Percentiles rank a stretch among this genome's conserved stretches.
Evolutionary conservation across 2,797 vertebrate genomes (phyloP).

Genomic region (Alca torda): DNA sequence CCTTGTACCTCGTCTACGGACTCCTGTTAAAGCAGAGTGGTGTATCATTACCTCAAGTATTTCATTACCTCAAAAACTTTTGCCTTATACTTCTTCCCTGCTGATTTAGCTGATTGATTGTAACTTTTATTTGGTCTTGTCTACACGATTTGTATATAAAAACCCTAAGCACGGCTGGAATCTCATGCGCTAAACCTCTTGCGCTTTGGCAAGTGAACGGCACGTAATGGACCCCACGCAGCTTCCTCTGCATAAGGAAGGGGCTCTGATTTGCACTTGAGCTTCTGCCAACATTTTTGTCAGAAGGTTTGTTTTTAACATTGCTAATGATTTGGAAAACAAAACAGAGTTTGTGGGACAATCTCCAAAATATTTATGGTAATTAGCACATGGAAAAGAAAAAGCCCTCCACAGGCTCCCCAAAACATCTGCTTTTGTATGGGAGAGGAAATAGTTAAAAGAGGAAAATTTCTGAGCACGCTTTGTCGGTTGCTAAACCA

Average conservation of each 20-base stretch:
- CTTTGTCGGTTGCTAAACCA: slow-evolving; percentile 5
- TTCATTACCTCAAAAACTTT: background rate
- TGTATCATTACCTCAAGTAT: background rate
- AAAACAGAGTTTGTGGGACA: background rate
- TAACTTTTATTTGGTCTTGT: background rate
- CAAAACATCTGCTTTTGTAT: background rate
- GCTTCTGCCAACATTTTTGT: slow-evolving; percentile 34
- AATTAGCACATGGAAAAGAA: background rate
- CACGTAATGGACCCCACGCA: background rate
- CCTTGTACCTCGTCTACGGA: background rate
- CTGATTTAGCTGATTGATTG: background rate
- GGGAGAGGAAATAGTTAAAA: slow-evolving; percentile 21
- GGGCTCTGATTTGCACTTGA: slow-evolving; percentile 8
- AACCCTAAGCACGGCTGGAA: background rate
- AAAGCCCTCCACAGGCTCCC: background rate
- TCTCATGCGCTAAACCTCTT: background rate
- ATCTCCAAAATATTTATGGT: slow-evolving; percentile 21
- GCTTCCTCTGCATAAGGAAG: background rate
- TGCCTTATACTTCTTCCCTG: background rate
- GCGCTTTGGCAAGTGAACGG: background rate
- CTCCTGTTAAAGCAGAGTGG: background rate
- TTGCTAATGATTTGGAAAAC: slow-evolving; percentile 41
- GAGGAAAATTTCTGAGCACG: background rate
- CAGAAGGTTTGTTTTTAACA: slow-evolving; percentile 26
- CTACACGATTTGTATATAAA: background rate